phyloP scores from a whole-genome alignment of 37 sponge, comb jelly and placozoan genomes.

The Cliona cf. orientalis region DNA sequence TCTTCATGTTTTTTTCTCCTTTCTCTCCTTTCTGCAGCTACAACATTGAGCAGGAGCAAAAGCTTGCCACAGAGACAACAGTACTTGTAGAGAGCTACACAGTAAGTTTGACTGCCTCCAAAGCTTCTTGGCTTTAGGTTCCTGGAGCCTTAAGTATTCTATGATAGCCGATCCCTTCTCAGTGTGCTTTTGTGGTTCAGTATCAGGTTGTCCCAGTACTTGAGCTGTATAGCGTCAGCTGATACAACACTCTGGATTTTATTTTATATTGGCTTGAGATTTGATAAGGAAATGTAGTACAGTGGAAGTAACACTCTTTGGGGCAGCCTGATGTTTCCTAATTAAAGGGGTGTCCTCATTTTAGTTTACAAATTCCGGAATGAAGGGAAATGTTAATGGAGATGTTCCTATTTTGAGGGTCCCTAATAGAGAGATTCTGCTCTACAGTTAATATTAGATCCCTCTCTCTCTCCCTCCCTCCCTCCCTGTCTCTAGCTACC shows the following conservation, averaged over 20 bases:
- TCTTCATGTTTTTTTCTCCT: background rate
- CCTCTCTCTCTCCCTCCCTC: background rate
- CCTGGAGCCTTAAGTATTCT: no score
- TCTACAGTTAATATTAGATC: background rate
- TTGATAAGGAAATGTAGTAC: conserved; percentile 18
- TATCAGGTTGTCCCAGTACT: background rate
- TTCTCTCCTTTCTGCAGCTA: conserved; percentile 67
- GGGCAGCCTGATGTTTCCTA: no score
- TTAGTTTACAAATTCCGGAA: no score
- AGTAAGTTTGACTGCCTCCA: conserved; percentile 39
- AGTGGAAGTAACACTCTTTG: no score
- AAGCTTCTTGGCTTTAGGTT: background rate
- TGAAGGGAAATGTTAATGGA: no score
- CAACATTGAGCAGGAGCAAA: conserved; percentile 97
- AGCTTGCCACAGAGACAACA: conserved; percentile 94
- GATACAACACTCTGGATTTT: conserved; percentile 22
- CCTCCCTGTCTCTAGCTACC: conserved; percentile 90
- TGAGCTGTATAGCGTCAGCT: no score
- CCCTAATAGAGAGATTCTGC: background rate
- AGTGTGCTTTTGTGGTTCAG: background rate
- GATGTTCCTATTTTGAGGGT: background rate
- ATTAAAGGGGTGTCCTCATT: no score
- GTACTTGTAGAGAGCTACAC: conserved; percentile 94
- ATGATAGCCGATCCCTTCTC: no score
- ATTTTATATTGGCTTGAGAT: background rate